Base-by-base conservation (phyloP, 2,113 vertebrate genomes). In the Melanostigma gelatinosum region DNA sequence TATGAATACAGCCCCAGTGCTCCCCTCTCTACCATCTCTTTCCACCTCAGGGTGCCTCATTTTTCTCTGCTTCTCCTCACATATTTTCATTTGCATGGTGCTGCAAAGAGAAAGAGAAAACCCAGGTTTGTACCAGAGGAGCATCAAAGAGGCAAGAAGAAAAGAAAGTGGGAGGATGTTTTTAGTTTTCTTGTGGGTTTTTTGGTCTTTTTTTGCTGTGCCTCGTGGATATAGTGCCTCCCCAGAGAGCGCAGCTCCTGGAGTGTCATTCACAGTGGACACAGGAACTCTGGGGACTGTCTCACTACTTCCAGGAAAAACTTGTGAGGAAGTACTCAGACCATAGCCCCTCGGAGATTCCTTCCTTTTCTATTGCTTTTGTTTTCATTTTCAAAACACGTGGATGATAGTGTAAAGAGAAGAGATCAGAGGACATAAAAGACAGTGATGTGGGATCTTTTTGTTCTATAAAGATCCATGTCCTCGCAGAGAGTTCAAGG, bases 261-360 rank as follows among this genome's bases (percentile, higher is more conserved):
- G 85, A 73, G 75, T 84, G 86, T 89, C 88, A 86, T 75, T 91
- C 84, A 86, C 71, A 85, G 77, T 92, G 91, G 92, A 93, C 93
- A 90, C 74, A 89, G 84, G 42, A 81, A 80, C 93, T 90, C 91
- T 81, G 67, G 92, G 84, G 88, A 93, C 63, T 70, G 58, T 89
- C 70, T 72, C 61, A 24, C 12, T 52, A 77, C 81, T 91, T 88
- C 70, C 46, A 73, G 81, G 86, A 69, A 85, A 85, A 89, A 88
- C 80, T 80, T 86, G 57, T 75, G 64, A 87, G 70, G 79, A 93
- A 80, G 58, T 79, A 75, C 86, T 89, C 63, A 67, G n/a, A 76
- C 64, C 27, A 68, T 32, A 68, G 27, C 60, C 67, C 84, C 72
- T 40, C 38, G 40, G 91, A 90, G 58, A 72, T 72, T 87, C 74